A percentile compares a stretch with the other conserved stretches of the same genome.
phyloP scores from a whole-genome alignment of 2,797 vertebrate genomes.

The Chrysocyon brachyurus region DNA sequence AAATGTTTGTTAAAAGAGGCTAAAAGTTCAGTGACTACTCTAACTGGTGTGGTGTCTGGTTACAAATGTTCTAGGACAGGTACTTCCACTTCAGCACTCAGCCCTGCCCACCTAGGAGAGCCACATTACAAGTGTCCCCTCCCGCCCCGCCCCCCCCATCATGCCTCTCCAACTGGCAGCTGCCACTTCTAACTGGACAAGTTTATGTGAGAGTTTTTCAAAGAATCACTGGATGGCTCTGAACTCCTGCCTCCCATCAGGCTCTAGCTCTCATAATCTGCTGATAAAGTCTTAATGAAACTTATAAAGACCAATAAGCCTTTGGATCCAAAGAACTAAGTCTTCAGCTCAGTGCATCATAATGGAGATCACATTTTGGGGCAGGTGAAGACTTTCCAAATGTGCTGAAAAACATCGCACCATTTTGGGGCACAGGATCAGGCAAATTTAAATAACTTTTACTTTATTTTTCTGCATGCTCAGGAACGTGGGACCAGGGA shows the following conservation, averaged over 20 bases:
- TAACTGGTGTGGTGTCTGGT: conserved; percentile 52
- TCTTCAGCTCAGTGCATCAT: neutral
- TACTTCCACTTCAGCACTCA: neutral
- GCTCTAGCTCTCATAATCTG: neutral
- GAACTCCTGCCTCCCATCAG: neutral
- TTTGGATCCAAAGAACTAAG: neutral
- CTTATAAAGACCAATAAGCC: neutral
- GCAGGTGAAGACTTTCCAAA: neutral
- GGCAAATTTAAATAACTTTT: neutral
- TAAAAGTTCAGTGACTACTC: conserved; percentile 65
- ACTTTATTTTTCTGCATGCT: neutral
- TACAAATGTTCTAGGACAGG: conserved; percentile 54
- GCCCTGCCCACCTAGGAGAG: neutral
- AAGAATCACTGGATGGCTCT: neutral
- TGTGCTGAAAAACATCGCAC: neutral
- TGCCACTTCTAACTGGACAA: neutral
- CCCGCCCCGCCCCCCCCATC: accelerated
- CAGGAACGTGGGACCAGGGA: neutral
- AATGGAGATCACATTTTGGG: neutral
- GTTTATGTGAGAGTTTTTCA: neutral
- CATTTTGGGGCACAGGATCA: neutral
- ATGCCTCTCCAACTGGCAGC: neutral
- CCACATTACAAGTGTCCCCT: too few species aligned
- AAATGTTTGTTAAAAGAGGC: conserved; percentile 59
- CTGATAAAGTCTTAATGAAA: neutral